A percentile compares a stretch with the other conserved stretches of the same genome.
Evolutionary conservation across 2,113 vertebrate genomes (phyloP).

Genomic region (Pogona vitticeps): DNA sequence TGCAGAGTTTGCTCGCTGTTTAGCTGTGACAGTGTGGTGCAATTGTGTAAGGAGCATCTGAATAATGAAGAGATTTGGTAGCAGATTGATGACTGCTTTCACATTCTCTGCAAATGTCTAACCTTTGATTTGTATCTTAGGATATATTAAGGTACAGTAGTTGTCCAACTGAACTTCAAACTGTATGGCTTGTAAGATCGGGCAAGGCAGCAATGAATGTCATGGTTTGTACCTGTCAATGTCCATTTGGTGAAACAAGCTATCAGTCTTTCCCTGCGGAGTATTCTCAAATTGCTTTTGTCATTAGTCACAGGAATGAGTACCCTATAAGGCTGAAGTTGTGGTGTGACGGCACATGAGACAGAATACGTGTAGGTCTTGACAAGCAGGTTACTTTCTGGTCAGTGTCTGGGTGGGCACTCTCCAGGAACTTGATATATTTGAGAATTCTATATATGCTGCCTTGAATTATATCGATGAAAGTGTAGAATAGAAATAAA

Average conservation of each 20-base stretch:
- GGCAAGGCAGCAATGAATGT: constrained; percentile 1
- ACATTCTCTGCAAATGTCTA: background rate
- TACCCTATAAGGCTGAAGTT: background rate
- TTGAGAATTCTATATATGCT: background rate
- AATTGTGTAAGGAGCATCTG: background rate
- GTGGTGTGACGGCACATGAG: too few relatives aligned
- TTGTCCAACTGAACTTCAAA: background rate
- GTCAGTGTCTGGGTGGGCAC: background rate
- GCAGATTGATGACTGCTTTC: background rate
- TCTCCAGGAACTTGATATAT: background rate
- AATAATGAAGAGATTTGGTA: constrained; percentile 15
- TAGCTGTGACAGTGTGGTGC: background rate
- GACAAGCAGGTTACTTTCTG: background rate
- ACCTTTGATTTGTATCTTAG: background rate
- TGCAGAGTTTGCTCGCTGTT: too few relatives aligned
- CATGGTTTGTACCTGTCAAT: fast-evolving
- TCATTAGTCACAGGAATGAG: background rate
- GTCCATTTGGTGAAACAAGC: fast-evolving
- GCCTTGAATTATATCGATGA: background rate
- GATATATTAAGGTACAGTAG: background rate
- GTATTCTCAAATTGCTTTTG: background rate
- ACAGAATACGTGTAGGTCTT: background rate
- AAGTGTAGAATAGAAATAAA: background rate
- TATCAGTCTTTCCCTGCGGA: background rate
- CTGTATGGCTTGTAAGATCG: background rate